Evolutionary conservation across 2,797 vertebrate genomes (phyloP).

Genomic region (Coranthus polyacanthus): DNA sequence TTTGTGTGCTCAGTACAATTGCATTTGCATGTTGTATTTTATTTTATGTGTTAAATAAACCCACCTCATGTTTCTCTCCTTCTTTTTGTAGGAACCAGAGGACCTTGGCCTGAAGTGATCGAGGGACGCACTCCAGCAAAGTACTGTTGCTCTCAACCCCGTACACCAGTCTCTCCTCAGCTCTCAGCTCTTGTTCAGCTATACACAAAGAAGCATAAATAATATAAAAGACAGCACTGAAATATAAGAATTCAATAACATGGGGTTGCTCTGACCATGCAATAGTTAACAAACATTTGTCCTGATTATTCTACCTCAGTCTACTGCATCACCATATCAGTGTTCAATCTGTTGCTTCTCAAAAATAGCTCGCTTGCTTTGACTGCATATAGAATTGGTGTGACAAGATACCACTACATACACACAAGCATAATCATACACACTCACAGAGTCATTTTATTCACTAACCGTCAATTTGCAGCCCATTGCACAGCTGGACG

Average conservation of each 20-base stretch:
- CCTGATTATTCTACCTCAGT: slow-evolving; percentile 9
- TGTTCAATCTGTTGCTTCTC: background rate
- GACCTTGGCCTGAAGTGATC: slow-evolving; percentile 94
- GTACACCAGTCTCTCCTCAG: slow-evolving; percentile 88
- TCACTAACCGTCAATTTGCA: slow-evolving; percentile 92
- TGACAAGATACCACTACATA: slow-evolving; percentile 9
- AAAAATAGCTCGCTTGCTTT: slow-evolving; percentile 6
- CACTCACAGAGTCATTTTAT: slow-evolving; percentile 39
- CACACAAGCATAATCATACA: slow-evolving; percentile 9
- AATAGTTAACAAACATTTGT: slow-evolving; percentile 22
- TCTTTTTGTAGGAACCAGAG: slow-evolving; percentile 91
- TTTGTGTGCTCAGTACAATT: background rate
- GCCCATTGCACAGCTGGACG: slow-evolving; percentile 95
- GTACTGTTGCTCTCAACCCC: slow-evolving; percentile 95
- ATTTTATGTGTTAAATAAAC: background rate
- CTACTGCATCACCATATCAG: background rate
- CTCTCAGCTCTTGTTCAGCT: slow-evolving; percentile 86
- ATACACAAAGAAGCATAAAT: slow-evolving; percentile 48
- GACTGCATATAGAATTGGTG: background rate
- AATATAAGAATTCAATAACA: slow-evolving; percentile 1
- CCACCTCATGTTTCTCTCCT: slow-evolving; percentile 90
- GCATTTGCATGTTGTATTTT: background rate
- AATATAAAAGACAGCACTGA: slow-evolving; percentile 25
- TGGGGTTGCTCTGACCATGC: slow-evolving; percentile 35
- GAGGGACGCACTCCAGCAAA: slow-evolving; percentile 93